Percentiles rank a stretch among this genome's conserved stretches.
Conservation (phyloP, 2,888 invertebrate species). For the Micropterix aruncella region DNA sequence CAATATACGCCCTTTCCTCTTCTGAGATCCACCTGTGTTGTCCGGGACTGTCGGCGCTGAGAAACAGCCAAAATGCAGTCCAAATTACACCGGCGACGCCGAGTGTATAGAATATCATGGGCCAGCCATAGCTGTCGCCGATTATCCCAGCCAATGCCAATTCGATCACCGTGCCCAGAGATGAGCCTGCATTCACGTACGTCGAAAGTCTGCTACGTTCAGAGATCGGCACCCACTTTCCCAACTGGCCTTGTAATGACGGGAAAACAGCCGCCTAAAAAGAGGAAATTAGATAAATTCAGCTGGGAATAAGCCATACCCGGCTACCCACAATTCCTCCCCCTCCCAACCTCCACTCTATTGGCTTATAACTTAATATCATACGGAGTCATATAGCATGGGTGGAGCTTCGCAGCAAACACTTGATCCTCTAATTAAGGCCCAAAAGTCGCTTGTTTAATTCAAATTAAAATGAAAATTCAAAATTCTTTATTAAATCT, state of each 20-base stretch:
- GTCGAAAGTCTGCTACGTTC: slow-evolving; percentile 57
- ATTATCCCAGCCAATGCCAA: slow-evolving; percentile 58
- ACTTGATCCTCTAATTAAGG: too few relatives aligned
- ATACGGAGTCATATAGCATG: too few relatives aligned
- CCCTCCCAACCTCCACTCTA: too few relatives aligned
- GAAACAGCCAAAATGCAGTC: slow-evolving; percentile 42
- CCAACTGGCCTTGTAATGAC: slow-evolving; percentile 52
- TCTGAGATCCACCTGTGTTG: slow-evolving; percentile 42
- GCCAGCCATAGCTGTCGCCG: slow-evolving; percentile 65
- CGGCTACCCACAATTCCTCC: too few relatives aligned
- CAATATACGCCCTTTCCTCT: slow-evolving; percentile 58
- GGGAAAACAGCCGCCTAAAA: slow-evolving; percentile 63
- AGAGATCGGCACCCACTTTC: slow-evolving; percentile 61
- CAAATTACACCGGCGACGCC: slow-evolving; percentile 50
- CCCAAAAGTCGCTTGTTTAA: too few relatives aligned
- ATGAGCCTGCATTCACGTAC: slow-evolving; percentile 57
- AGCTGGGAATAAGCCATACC: too few relatives aligned
- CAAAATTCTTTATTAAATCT: too few relatives aligned
- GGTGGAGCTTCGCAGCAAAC: too few relatives aligned
- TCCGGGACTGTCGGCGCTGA: slow-evolving; percentile 54
- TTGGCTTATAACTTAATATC: too few relatives aligned
- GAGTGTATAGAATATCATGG: slow-evolving; percentile 62
- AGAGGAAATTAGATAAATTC: too few relatives aligned
- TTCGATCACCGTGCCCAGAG: slow-evolving; percentile 68
- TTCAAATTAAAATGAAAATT: too few relatives aligned